Evolutionary conservation across 2,888 invertebrate genomes (phyloP), one percentile per base, ranked within the genome.

Genomic region (Muscina levida): DNA sequence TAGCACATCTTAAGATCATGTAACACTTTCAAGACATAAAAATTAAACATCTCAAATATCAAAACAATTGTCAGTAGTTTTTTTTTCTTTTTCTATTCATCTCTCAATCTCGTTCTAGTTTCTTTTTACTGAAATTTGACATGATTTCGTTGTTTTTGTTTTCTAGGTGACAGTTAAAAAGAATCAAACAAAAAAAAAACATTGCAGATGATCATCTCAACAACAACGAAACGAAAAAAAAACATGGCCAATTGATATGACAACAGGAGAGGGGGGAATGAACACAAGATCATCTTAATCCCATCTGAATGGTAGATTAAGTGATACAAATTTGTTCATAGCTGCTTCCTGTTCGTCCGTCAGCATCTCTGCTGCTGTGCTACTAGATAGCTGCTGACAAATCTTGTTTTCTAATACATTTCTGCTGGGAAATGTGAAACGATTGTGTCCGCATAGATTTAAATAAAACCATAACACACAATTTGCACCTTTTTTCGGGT

Each of bases 221-320:
- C 24, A 15, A 51, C 13, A 31, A n/a, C 26, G n/a, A 48, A 10
- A 48, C 48, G n/a, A n/a, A 31, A 31, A 8, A 5, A 31, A 31
- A 46, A 53, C 53, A 68, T 42, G 68, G 68, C 68, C 68, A 68
- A 68, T 68, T 68, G 68, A 68, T 68, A 56, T 65, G 74, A 67
- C 57, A 66, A 72, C 72, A 48, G 46, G 39, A 17, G 22, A 4
- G 37, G 10, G 19, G 17, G 17, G 31, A 59, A 72, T 72, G 39
- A 68, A 48, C 67, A 62, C 24, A 53, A 75, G 82, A 83, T 84
- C 82, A 83, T 72, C 78, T 79, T 83, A 84, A 84, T 82, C 84
- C 77, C 79, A 77, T 78, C 77, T 82, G 84, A 82, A 83, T 84
- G 81, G 57, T 80, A 74, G 81, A 81, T 81, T 81, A 81, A 62